A percentile compares a stretch with the other conserved stretches of the same genome.
Evolutionary conservation across 2,113 vertebrate genomes (phyloP).

Genomic region (Arenaria interpres): DNA sequence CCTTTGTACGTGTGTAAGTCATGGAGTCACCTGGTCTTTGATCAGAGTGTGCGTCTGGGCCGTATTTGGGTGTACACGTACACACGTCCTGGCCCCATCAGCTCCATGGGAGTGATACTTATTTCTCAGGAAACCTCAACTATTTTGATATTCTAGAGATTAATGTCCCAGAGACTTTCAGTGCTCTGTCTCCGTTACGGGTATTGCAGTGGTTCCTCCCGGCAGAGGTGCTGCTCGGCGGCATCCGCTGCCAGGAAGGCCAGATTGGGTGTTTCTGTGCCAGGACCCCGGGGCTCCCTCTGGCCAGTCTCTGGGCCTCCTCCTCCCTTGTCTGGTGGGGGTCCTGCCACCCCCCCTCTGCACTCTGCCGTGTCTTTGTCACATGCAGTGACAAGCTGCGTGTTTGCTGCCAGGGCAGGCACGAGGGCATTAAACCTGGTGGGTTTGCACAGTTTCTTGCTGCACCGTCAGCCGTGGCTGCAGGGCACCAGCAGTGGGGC

Average conservation of each 20-base stretch:
- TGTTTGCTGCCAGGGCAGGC: neutral
- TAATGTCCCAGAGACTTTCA: neutral
- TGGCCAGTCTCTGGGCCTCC: neutral
- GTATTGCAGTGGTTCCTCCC: neutral
- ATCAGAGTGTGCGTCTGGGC: neutral
- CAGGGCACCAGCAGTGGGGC: neutral
- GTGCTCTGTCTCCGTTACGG: neutral
- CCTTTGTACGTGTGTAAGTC: neutral
- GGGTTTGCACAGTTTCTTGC: neutral
- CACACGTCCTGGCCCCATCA: neutral
- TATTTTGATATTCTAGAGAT: neutral
- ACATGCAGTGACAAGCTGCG: rapidly evolving
- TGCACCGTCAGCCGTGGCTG: neutral
- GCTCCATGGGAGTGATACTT: neutral
- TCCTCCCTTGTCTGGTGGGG: neutral
- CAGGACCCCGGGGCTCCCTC: rapidly evolving
- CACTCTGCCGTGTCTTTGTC: neutral
- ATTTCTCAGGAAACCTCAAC: neutral
- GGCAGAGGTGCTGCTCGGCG: neutral
- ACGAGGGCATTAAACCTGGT: neutral
- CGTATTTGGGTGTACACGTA: rapidly evolving
- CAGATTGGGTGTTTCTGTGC: neutral
- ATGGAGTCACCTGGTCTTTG: neutral
- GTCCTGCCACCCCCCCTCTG: rapidly evolving
- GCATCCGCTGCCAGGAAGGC: neutral